phyloP scores from a whole-genome alignment of 2,113 vertebrate genomes.

The Ctenomys sociabilis region DNA sequence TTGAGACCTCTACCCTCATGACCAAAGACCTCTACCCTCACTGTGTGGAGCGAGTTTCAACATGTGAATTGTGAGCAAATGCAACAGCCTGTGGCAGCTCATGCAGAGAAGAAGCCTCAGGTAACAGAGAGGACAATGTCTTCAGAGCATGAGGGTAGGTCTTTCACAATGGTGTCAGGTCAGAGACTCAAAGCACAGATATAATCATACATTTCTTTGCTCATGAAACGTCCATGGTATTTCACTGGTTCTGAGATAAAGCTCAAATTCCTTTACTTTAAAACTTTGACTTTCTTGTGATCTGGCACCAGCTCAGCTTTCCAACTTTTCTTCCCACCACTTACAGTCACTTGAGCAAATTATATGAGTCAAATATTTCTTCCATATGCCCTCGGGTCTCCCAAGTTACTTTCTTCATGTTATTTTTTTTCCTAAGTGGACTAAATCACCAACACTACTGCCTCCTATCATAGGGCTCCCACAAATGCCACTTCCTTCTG shows the following conservation, averaged over 20 bases:
- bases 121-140: background rate
- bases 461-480: background rate
- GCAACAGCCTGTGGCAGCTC: background rate
- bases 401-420: background rate
- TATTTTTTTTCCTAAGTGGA: background rate
- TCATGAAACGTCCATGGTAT: background rate
- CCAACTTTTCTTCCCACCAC: background rate
- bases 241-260: background rate
- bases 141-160: background rate
- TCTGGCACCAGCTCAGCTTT: background rate
- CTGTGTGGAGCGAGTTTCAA: background rate
- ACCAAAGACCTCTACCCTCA: background rate
- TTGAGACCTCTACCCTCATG: background rate
- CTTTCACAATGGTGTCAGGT: background rate
- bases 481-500: background rate
- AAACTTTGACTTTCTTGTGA: background rate
- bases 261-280: background rate
- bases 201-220: background rate
- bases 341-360: background rate
- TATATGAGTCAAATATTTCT: background rate
- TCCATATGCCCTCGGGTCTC: background rate
- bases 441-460: background rate
- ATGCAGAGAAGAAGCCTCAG: background rate
- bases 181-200: background rate
- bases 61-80: background rate